Evolutionary conservation across 2,888 invertebrate species (phyloP).

Genomic region (Furcula furcula): DNA sequence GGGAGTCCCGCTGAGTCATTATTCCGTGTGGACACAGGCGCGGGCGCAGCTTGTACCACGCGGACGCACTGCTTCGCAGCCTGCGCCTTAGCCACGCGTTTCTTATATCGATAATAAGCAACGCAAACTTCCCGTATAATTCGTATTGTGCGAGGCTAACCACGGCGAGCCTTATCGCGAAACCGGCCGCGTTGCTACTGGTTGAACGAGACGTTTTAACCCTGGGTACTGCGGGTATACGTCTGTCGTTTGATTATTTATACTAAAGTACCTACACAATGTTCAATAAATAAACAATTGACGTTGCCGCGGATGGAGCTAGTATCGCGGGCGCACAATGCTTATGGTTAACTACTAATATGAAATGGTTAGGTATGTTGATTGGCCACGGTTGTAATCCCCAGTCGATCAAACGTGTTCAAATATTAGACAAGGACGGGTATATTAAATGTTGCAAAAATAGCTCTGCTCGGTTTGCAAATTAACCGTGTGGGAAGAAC

Average conservation of each 20-base stretch:
- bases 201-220: slow-evolving; percentile 45
- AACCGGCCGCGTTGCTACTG: slow-evolving; percentile 50
- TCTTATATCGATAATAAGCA: slow-evolving; percentile 64
- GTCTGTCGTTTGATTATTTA: slow-evolving; percentile 47
- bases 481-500: no score
- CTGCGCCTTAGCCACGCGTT: slow-evolving; percentile 49
- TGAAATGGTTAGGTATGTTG: slow-evolving; percentile 3
- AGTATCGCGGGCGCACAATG: slow-evolving; percentile 29
- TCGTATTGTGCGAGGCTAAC: slow-evolving; percentile 49
- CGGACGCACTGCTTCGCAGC: slow-evolving; percentile 24
- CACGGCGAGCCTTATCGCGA: slow-evolving; percentile 59
- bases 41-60: slow-evolving; percentile 25
- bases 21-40: slow-evolving; percentile 42
- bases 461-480: no score
- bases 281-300: slow-evolving; percentile 61
- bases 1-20: slow-evolving; percentile 45
- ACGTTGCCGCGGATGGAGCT: slow-evolving; percentile 41
- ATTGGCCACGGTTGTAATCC: no score
- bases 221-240: slow-evolving; percentile 54
- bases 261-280: slow-evolving; percentile 54
- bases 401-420: no score
- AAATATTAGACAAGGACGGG: no score
- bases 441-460: no score
- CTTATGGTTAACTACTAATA: slow-evolving; percentile 18
- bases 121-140: slow-evolving; percentile 60